Conservation (phyloP, 2,113 vertebrate genomes). For the Corydoras maculifer region DNA sequence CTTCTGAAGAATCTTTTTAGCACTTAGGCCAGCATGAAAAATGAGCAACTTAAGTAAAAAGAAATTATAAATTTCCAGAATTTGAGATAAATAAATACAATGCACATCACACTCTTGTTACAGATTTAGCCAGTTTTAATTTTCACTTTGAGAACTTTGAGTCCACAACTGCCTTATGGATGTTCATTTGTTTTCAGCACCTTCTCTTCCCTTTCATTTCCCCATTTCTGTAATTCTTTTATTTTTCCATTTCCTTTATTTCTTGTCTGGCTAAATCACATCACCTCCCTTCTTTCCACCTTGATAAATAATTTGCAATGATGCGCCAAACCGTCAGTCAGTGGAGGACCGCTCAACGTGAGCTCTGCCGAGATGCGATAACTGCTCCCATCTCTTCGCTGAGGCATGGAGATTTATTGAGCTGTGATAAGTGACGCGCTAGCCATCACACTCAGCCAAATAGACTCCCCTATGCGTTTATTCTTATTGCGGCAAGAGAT, state of each 20-base stretch:
- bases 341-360: conserved; percentile 64
- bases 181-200: conserved; percentile 33
- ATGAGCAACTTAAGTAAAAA: conserved; percentile 1
- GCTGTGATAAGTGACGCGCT: conserved; percentile 75
- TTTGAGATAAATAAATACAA: conserved; percentile 15
- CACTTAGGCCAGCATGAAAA: background rate
- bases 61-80: conserved; percentile 15
- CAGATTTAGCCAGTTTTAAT: conserved; percentile 34
- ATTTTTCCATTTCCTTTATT: conserved; percentile 50
- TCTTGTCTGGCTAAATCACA: conserved; percentile 69
- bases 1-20: background rate
- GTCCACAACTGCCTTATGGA: conserved; percentile 14
- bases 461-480: conserved; percentile 78
- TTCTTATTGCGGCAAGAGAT: conserved; percentile 79
- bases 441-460: conserved; percentile 74
- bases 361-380: conserved; percentile 77
- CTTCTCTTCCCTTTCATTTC: conserved; percentile 64
- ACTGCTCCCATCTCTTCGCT: conserved; percentile 74
- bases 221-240: conserved; percentile 78
- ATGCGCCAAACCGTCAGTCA: conserved; percentile 66
- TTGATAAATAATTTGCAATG: conserved; percentile 57
- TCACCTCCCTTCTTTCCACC: conserved; percentile 52
- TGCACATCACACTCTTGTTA: conserved; percentile 11
- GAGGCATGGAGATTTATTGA: conserved; percentile 83
- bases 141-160: conserved; percentile 7